Conservation (phyloP, 64 coral and sea anemone species). For the Porites lutea region DNA sequence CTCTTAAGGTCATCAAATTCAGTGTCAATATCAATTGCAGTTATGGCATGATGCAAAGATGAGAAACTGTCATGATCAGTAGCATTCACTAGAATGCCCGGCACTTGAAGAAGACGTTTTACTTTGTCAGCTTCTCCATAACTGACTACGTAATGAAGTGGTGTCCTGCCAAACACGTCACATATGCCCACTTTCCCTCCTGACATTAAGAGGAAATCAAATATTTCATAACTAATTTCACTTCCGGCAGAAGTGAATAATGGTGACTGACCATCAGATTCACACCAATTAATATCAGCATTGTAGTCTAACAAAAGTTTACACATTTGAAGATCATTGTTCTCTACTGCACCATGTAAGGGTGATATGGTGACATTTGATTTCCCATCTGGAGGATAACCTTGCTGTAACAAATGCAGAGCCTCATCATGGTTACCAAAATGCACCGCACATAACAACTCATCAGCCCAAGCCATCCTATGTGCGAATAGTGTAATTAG, state of each 20-base stretch:
- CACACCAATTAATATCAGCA: slow-evolving; percentile 26
- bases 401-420: background rate
- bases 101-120: slow-evolving; percentile 4
- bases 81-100: background rate
- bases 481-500: background rate
- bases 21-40: background rate
- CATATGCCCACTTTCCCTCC: background rate
- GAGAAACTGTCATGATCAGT: slow-evolving; percentile 2
- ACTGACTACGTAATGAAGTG: slow-evolving; percentile 18
- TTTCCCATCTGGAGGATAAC: background rate
- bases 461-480: background rate
- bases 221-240: slow-evolving; percentile 26
- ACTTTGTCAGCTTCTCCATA: background rate
- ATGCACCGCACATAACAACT: slow-evolving; percentile 12
- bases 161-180: slow-evolving; percentile 2
- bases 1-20: background rate
- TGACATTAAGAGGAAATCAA: background rate
- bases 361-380: background rate
- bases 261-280: slow-evolving; percentile 3
- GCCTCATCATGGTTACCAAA: slow-evolving; percentile 8
- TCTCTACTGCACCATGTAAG: slow-evolving; percentile 10
- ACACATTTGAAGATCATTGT: slow-evolving; percentile 22
- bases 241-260: background rate
- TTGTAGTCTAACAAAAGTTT: slow-evolving; percentile 12
- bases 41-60: background rate